A percentile compares a stretch with the other conserved stretches of the same genome.
phyloP scores from a whole-genome alignment of 2,888 invertebrate species.

The Aromia moschata region DNA sequence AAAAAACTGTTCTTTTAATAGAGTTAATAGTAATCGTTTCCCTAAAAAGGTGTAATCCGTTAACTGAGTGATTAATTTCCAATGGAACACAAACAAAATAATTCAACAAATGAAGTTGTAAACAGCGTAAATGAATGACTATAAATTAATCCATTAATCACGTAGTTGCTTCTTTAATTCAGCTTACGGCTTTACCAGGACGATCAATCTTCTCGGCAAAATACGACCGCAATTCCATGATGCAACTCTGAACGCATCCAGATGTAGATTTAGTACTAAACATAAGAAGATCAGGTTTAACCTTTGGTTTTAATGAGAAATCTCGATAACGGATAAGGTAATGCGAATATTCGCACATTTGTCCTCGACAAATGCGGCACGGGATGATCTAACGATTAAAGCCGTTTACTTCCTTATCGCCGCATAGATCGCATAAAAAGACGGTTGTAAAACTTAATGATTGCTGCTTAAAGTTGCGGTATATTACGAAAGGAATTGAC shows the following conservation, averaged over 20 bases:
- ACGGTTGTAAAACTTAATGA: too few relatives aligned
- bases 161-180: slow-evolving; percentile 8
- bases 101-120: slow-evolving; percentile 11
- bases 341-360: slow-evolving; percentile 17
- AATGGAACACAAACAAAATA: slow-evolving; percentile 6
- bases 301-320: slow-evolving; percentile 12
- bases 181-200: slow-evolving; percentile 6
- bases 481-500: too few relatives aligned
- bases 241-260: slow-evolving; percentile 12
- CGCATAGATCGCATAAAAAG: neutral
- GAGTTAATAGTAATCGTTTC: too few relatives aligned
- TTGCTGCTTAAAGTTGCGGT: too few relatives aligned
- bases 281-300: slow-evolving; percentile 5
- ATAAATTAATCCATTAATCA: slow-evolving; percentile 14
- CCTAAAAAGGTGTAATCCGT: slow-evolving; percentile 2
- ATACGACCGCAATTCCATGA: slow-evolving; percentile 8
- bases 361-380: slow-evolving; percentile 3
- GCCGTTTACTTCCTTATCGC: slow-evolving; percentile 3
- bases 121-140: slow-evolving; percentile 2
- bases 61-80: neutral
- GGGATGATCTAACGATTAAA: slow-evolving; percentile 2
- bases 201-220: slow-evolving; percentile 9
- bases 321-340: neutral
- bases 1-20: too few relatives aligned
- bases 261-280: slow-evolving; percentile 5